Base-by-base conservation (phyloP, 2,797 vertebrate species). In the Diplodus puntazzo region DNA sequence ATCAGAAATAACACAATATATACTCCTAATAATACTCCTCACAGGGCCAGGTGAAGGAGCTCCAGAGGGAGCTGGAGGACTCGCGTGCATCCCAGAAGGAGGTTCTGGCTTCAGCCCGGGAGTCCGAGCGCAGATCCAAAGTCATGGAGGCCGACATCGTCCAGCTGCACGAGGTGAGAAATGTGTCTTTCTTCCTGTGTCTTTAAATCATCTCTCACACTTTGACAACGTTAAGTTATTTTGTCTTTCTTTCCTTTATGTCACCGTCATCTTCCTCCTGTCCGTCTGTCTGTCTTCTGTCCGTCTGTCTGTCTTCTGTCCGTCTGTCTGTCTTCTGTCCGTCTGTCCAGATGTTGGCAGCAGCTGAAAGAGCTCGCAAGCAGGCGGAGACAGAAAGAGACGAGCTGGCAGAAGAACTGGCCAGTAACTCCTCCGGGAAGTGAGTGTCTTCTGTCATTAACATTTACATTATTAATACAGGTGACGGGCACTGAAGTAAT, bases 31-130 rank as follows among this genome's bases (percentile, higher is more conserved):
- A 5, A 34, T 34, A 34, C 30, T 39, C n/a, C 68, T 55, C 61
- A 3, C 87, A 99, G 98, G 97, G 94, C 79, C 98, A 99, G 93
- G 94, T 96, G 95, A 99, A 99, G 90, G 98, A 99, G 78, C 96
- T 97, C 88, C 98, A 99, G 84, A 95, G 97, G 87, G 98, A 99
- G 80, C 90, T 99, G 79, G 98, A 99, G 21, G 98, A 99, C 21
- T 96, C 98, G 5, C 95, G 96, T 0, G 89, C 94, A 5, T 95
- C 96, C 77, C 95, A 98, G 74, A 98, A 98, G 54, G 98, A 99
- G 75, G 96, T 96, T 81, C 94, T 98, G 42, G 86, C 95, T 86
- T 95, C 97, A 0, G 97, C 97, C 83, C 95, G 97, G 72, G 98
- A 99, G 92, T 96, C 97, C 0, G 98, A 99, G 92, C 98, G 97